Evolutionary conservation across 2,888 invertebrate genomes (phyloP), one percentile per base, ranked within the genome.

Genomic region (Achlya flavicornis): DNA sequence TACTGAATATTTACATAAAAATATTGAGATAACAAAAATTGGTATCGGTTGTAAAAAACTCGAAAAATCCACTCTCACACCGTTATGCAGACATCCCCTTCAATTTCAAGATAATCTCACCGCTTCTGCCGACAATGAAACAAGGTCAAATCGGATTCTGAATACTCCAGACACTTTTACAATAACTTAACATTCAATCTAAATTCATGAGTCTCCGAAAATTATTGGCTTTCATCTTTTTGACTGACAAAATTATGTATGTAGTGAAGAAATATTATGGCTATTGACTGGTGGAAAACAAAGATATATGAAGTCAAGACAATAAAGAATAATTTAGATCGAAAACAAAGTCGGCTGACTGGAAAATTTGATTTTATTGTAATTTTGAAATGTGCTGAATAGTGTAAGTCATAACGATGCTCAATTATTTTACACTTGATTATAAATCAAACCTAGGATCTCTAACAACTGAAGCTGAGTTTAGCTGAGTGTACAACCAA

Each of bases 101-200:
- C 53, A 53, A 53, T 53, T 53, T 14, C 53, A 2, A 53, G 19
- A 53, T 53, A 19, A 53, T 53, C 53, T 53, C 53, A 19, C 16
- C 53, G 53, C 53, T 53, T 53, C 53, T 53, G 19, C 10, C 53
- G 53, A 53, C 53, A 53, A 53, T 53, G 8, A 19, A 53, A 53
- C 53, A 53, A 53, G 53, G 53, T 53, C 53, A 19, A 53, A 19
- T 19, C 53, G 53, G 53, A 19, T 53, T 19, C 53, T 53, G 53
- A 53, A 19, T 53, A 53, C 19, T 53, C 10, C 16, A 19, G 19
- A 53, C 53, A 10, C 16, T 19, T 53, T 53, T 53, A 19, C 53
- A 53, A 53, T 53, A 53, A 53, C 53, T 53, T 53, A 53, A 53
- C 53, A 53, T 53, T 53, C 53, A 19, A 53, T 53, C 19, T 53